Conservation (phyloP, 53 echinoderm and acorn worm genomes). For the Holothuria scabra region DNA sequence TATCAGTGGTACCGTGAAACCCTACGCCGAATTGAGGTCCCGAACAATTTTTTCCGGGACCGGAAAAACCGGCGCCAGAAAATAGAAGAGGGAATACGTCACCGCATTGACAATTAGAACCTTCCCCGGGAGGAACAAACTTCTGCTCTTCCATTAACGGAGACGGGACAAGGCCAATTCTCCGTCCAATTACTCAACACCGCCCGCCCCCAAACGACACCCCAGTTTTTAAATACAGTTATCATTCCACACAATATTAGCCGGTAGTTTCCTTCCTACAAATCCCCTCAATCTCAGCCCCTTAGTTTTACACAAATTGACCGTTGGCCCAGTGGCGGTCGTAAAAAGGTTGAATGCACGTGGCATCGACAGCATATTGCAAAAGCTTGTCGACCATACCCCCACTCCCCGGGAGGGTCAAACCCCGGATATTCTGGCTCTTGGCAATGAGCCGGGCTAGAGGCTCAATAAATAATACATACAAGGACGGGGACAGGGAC, state of each 20-base stretch:
- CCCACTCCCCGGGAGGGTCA: slow-evolving; percentile 43
- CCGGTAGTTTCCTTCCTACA: slow-evolving; percentile 32
- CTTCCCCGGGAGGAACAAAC: slow-evolving; percentile 15
- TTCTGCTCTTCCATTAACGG: slow-evolving; percentile 7
- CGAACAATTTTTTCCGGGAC: neutral
- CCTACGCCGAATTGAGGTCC: neutral
- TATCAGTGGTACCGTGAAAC: too few species aligned
- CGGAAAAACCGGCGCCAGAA: slow-evolving; percentile 19
- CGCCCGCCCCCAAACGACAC: slow-evolving; percentile 27
- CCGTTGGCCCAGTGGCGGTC: slow-evolving; percentile 44
- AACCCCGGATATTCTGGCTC: slow-evolving; percentile 11
- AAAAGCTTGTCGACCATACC: slow-evolving; percentile 44
- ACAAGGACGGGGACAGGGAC: slow-evolving; percentile 52
- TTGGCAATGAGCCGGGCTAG: slow-evolving; percentile 39
- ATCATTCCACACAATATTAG: slow-evolving; percentile 37
- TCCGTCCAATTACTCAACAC: slow-evolving; percentile 10
- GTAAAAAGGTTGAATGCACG: slow-evolving; percentile 46
- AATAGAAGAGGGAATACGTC: slow-evolving; percentile 52
- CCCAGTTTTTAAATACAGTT: slow-evolving; percentile 43
- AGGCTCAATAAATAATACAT: slow-evolving; percentile 62
- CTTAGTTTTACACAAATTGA: slow-evolving; percentile 36
- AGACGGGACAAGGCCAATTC: slow-evolving; percentile 1
- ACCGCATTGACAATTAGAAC: neutral
- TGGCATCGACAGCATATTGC: slow-evolving; percentile 61
- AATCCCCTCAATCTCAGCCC: slow-evolving; percentile 40